A percentile compares a stretch with the other conserved stretches of the same genome.
These are phyloP conservation scores for Mythimna pallens DNA, from an alignment of 2,888 invertebrate genomes.

Conservation along the genomic window DNA sequence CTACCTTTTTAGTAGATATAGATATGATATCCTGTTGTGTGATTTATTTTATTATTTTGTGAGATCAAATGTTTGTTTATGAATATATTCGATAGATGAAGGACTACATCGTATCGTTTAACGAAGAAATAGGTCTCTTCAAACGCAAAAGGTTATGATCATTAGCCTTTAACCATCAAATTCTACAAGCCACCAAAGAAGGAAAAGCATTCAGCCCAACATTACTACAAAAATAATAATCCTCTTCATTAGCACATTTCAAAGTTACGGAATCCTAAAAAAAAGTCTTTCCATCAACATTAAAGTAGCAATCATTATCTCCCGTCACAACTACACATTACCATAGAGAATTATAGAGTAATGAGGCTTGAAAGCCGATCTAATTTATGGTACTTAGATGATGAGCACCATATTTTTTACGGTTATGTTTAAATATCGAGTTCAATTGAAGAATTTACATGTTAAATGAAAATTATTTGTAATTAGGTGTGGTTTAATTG, in stretches of 20 bases:
- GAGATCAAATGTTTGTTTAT: not conserved
- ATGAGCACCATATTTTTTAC: slow-evolving; percentile 57
- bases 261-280: slow-evolving; percentile 57
- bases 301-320: slow-evolving; percentile 61
- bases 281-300: slow-evolving; percentile 51
- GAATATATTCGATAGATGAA: not conserved
- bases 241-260: slow-evolving; percentile 34
- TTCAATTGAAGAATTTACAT: slow-evolving; percentile 59
- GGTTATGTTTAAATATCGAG: slow-evolving; percentile 54
- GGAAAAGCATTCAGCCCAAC: slow-evolving; percentile 2
- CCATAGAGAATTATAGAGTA: slow-evolving; percentile 77
- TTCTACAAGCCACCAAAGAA: slow-evolving; percentile 18
- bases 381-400: slow-evolving; percentile 77
- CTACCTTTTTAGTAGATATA: not conserved
- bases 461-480: slow-evolving; percentile 58
- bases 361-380: slow-evolving; percentile 72
- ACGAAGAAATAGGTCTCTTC: no score
- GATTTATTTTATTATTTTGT: not conserved
- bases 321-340: slow-evolving; percentile 74
- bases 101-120: not conserved
- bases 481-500: slow-evolving; percentile 58
- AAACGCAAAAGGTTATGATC: not conserved
- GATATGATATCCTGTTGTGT: not conserved
- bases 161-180: slow-evolving; percentile 1
- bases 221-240: slow-evolving; percentile 32